Evolutionary conservation across 2,888 invertebrate genomes (phyloP).

Genomic region (Drosophila antonietae): DNA sequence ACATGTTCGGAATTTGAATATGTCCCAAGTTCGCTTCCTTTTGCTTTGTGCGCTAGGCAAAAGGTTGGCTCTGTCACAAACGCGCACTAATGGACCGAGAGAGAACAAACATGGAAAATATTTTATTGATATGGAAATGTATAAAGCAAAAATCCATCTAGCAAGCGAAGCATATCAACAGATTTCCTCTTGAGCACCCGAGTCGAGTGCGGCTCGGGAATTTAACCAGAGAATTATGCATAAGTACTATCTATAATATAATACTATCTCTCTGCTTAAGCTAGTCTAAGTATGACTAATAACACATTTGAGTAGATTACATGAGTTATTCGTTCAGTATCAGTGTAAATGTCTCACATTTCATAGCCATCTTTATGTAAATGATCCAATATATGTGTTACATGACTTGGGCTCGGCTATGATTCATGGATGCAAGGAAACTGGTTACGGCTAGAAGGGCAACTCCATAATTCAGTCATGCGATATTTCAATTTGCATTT

Average conservation of each 20-base stretch:
- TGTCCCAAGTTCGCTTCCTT: not conserved
- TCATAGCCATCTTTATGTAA: not conserved
- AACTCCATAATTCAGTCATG: not conserved
- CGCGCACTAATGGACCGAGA: slow-evolving; percentile 6
- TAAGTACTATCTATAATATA: not conserved
- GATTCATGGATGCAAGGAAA: not conserved
- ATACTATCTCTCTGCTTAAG: not conserved
- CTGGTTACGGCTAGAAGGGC: not conserved
- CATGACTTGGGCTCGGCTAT: not conserved
- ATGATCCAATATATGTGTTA: not conserved
- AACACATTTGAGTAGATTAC: slow-evolving; percentile 1
- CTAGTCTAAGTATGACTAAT: not conserved
- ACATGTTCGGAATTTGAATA: slow-evolving; percentile 23
- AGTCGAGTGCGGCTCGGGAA: not conserved
- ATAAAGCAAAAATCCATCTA: not conserved
- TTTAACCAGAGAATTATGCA: not conserved
- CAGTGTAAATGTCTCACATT: not conserved
- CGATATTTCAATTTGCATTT: slow-evolving; percentile 19
- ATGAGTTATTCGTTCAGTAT: not conserved
- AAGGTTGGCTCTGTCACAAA: slow-evolving; percentile 1
- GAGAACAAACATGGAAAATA: slow-evolving; percentile 1
- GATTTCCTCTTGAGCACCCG: not conserved
- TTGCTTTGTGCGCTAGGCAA: not conserved
- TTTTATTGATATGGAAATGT: slow-evolving; percentile 21
- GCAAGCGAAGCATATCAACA: slow-evolving; percentile 2